Conservation (phyloP, 2,113 vertebrate genomes). For the Lamprotornis superbus region DNA sequence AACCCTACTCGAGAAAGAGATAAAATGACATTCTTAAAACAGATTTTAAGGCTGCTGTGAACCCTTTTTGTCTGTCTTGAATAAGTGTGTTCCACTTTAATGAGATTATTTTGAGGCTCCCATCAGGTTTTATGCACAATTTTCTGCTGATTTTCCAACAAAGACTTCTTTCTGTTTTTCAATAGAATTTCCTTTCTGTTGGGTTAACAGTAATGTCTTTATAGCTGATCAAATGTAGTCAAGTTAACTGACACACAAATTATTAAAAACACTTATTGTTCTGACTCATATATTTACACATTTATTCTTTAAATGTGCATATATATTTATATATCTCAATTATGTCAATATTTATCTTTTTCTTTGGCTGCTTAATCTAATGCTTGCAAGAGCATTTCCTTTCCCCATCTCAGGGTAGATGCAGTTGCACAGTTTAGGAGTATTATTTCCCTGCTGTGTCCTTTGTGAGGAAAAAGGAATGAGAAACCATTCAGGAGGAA, state of each 20-base stretch:
- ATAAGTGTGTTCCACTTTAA: constrained; percentile 71
- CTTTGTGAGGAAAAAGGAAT: not conserved
- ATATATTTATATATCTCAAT: not conserved
- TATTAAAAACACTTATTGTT: constrained; percentile 52
- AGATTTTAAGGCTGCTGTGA: constrained; percentile 64
- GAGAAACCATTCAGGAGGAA: not conserved
- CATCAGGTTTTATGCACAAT: constrained; percentile 69
- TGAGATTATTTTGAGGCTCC: constrained; percentile 77
- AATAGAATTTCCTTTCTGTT: constrained; percentile 66
- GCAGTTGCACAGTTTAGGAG: not conserved
- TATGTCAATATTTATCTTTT: not conserved
- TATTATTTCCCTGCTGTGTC: not conserved
- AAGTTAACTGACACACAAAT: constrained; percentile 48
- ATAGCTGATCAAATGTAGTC: constrained; percentile 12
- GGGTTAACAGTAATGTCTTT: constrained; percentile 57
- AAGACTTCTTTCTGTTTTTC: constrained; percentile 68
- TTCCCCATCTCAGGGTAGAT: not conserved
- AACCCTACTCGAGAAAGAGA: constrained; percentile 29
- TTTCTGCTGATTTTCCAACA: constrained; percentile 66
- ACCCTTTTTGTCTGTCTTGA: constrained; percentile 66
- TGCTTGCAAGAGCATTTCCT: not conserved
- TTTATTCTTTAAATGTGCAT: not conserved
- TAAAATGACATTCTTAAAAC: constrained; percentile 66
- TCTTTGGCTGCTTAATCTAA: not conserved
- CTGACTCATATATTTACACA: constrained; percentile 7